Conservation (phyloP, 1,140 invertebrate species). For the Mya arenaria region DNA sequence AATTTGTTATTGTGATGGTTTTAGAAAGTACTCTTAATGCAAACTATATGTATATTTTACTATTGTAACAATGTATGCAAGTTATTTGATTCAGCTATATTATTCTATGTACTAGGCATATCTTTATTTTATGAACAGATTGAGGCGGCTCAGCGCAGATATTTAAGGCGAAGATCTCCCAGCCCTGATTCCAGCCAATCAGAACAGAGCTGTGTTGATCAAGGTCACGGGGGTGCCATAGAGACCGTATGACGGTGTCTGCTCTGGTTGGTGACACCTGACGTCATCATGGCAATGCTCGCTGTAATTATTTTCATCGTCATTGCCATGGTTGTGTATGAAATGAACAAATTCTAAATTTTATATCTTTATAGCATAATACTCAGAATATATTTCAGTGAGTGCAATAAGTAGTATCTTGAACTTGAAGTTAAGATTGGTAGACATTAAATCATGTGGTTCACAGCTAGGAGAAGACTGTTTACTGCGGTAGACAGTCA, state of each 20-base stretch:
- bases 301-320: constrained; percentile 56
- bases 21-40: neutral
- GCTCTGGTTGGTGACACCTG: constrained; percentile 70
- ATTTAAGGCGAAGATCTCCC: constrained; percentile 31
- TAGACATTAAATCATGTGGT: too few relatives aligned
- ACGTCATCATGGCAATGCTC: constrained; percentile 59
- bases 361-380: neutral
- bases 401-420: neutral
- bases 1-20: neutral
- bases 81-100: neutral
- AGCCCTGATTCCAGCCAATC: constrained; percentile 14
- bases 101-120: neutral
- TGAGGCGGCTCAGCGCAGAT: constrained; percentile 54
- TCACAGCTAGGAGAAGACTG: neutral
- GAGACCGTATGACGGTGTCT: constrained; percentile 72
- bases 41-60: neutral
- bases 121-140: constrained; percentile 43
- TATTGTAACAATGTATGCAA: neutral
- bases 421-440: neutral
- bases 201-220: neutral
- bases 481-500: too few relatives aligned
- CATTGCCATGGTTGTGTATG: constrained; percentile 52
- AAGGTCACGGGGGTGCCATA: constrained; percentile 17
- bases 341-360: constrained; percentile 49
- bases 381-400: neutral